phyloP scores from a whole-genome alignment of 2,888 invertebrate species.

The Scelioninae gen. 1 region DNA sequence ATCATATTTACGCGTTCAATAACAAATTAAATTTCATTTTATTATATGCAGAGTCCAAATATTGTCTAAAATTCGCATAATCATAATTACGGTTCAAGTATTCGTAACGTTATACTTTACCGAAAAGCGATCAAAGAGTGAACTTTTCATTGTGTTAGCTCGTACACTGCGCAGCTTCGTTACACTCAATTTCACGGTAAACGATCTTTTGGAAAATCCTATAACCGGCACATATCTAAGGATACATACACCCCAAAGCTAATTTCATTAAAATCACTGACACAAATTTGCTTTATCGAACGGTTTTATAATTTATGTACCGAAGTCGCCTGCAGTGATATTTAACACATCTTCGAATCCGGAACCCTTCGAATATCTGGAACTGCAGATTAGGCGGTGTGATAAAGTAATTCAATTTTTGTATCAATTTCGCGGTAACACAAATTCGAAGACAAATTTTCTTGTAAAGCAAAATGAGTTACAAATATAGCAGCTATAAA shows the following conservation, averaged over 20 bases:
- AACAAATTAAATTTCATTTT: too few relatives aligned
- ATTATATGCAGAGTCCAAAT: too few relatives aligned
- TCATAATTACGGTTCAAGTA: slow-evolving; percentile 5
- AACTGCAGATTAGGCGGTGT: neutral
- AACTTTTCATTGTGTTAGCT: slow-evolving; percentile 54
- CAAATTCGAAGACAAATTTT: neutral
- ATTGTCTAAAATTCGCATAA: neutral
- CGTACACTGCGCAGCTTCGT: slow-evolving; percentile 55
- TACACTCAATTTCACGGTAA: slow-evolving; percentile 68
- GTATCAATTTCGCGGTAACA: slow-evolving; percentile 2
- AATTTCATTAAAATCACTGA: slow-evolving; percentile 57
- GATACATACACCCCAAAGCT: slow-evolving; percentile 37
- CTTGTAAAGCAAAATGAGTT: neutral
- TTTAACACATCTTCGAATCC: slow-evolving; percentile 17
- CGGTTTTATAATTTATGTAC: slow-evolving; percentile 41
- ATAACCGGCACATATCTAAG: slow-evolving; percentile 53
- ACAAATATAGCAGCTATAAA: neutral
- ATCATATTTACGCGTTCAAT: too few relatives aligned
- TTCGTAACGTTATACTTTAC: slow-evolving; percentile 11
- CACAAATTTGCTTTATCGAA: slow-evolving; percentile 56
- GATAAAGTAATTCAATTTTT: slow-evolving; percentile 30
- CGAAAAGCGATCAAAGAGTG: slow-evolving; percentile 46
- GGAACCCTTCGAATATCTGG: slow-evolving; percentile 6
- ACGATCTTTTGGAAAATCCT: slow-evolving; percentile 56
- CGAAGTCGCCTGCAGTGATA: slow-evolving; percentile 9